Evolutionary conservation across 1,140 invertebrate species (phyloP).

Genomic region (Monochamus saltuarius): DNA sequence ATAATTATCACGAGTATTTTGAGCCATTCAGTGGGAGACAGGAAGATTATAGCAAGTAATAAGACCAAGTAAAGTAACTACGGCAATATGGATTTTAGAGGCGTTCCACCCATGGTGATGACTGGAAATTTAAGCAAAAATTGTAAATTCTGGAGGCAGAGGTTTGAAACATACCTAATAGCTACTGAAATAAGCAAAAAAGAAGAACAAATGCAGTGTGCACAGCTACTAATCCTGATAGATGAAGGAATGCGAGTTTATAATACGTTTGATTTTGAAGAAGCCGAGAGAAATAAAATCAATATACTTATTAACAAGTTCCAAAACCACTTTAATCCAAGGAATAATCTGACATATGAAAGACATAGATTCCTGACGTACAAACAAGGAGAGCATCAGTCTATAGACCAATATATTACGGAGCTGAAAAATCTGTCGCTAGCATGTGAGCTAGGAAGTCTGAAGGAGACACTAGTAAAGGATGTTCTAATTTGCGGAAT

Average conservation of each 20-base stretch:
- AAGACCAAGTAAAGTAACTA: too few relatives aligned
- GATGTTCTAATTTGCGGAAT: slow-evolving; percentile 14
- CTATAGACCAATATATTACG: slow-evolving; percentile 23
- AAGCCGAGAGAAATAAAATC: slow-evolving; percentile 37
- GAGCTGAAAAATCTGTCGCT: slow-evolving; percentile 20
- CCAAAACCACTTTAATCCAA: slow-evolving; percentile 31
- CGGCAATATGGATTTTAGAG: too few relatives aligned
- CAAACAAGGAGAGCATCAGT: slow-evolving; percentile 12
- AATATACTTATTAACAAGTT: slow-evolving; percentile 31
- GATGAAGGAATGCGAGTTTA: slow-evolving; percentile 44
- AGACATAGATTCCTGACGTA: slow-evolving; percentile 31
- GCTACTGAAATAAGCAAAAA: slow-evolving; percentile 40
- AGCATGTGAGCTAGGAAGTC: slow-evolving; percentile 9
- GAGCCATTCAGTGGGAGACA: too few relatives aligned
- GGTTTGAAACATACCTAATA: slow-evolving; percentile 38
- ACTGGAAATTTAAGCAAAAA: slow-evolving; percentile 20
- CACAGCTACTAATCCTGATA: slow-evolving; percentile 40
- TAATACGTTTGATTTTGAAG: slow-evolving; percentile 40
- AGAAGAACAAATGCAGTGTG: slow-evolving; percentile 38
- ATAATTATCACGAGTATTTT: too few relatives aligned
- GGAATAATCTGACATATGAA: slow-evolving; percentile 30
- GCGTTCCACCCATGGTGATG: too few relatives aligned
- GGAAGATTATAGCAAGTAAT: too few relatives aligned
- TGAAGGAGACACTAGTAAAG: slow-evolving; percentile 18
- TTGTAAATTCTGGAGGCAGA: slow-evolving; percentile 41